Evolutionary conservation across 2,113 vertebrate genomes (phyloP).

Genomic region (Urocitellus parryii): DNA sequence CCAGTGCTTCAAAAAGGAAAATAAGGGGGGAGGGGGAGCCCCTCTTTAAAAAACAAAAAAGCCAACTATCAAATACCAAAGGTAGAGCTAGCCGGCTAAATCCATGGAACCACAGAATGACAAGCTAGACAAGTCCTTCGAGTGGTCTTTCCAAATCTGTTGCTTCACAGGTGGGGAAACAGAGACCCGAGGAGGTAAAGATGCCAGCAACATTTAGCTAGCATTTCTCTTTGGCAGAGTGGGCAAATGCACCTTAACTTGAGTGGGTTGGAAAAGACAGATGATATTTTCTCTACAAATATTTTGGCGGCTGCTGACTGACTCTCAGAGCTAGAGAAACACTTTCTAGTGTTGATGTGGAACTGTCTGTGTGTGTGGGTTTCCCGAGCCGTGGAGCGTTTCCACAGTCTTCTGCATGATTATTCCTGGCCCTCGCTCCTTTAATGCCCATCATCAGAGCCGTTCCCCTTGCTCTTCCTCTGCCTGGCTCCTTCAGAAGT

Average conservation of each 20-base stretch:
- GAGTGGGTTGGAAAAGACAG: slow-evolving; percentile 61
- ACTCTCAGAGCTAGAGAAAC: slow-evolving; percentile 26
- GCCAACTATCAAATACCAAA: background rate
- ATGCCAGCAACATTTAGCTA: background rate
- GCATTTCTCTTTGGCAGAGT: background rate
- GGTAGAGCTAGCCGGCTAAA: background rate
- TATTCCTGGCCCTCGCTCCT: background rate
- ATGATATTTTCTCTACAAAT: slow-evolving; percentile 49
- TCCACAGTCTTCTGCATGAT: background rate
- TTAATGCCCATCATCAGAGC: slow-evolving; percentile 10
- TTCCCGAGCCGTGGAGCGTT: background rate
- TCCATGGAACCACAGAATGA: background rate
- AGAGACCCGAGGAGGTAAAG: background rate
- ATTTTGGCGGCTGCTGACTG: slow-evolving; percentile 49
- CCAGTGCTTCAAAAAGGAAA: background rate
- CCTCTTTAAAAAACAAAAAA: background rate
- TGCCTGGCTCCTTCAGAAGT: slow-evolving; percentile 49
- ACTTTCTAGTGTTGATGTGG: background rate
- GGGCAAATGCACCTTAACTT: background rate
- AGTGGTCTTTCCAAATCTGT: background rate
- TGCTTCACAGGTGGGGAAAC: background rate
- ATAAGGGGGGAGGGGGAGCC: too few species aligned
- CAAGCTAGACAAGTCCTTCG: background rate
- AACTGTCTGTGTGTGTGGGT: background rate
- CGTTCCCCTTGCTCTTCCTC: background rate